A percentile compares a stretch with the other conserved stretches of the same genome.
These are phyloP conservation scores for Takifugu rubripes DNA, from an alignment of 2,797 vertebrate species.

Conservation along the genomic window DNA sequence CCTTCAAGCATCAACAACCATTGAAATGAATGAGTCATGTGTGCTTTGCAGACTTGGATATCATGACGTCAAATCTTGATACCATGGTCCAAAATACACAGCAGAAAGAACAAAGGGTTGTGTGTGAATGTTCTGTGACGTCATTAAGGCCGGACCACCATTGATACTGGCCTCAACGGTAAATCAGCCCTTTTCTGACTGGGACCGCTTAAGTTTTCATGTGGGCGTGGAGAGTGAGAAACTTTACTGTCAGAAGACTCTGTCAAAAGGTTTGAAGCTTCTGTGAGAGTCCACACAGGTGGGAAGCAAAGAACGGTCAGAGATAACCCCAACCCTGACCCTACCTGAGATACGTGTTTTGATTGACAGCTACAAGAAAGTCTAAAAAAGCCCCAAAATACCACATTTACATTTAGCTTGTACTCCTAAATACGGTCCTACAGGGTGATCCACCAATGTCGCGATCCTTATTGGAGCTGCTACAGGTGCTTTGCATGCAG, in stretches of 20 bases:
- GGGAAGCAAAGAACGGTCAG: constrained; percentile 23
- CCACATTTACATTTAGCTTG: constrained; percentile 8
- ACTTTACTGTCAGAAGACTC: constrained; percentile 50
- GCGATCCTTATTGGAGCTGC: constrained; percentile 4
- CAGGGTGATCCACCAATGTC: constrained; percentile 38
- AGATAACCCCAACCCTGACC: background rate
- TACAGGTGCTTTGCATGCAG: background rate
- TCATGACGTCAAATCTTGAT: constrained; percentile 6
- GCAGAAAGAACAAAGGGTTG: constrained; percentile 34
- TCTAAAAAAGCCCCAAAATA: constrained; percentile 29
- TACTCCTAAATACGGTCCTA: constrained; percentile 6
- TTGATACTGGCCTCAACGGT: constrained; percentile 44
- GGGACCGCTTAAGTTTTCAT: constrained; percentile 46
- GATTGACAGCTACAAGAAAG: constrained; percentile 23
- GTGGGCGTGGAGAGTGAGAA: constrained; percentile 59
- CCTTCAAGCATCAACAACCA: too few species aligned
- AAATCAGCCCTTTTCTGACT: constrained; percentile 48
- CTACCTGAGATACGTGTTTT: constrained; percentile 21
- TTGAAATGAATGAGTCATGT: constrained; percentile 9
- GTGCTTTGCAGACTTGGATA: constrained; percentile 8
- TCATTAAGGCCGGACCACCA: constrained; percentile 38
- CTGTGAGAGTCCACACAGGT: constrained; percentile 36
- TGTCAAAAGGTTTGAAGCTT: constrained; percentile 53
- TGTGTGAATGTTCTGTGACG: constrained; percentile 52
- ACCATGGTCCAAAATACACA: background rate